A percentile compares a stretch with the other conserved stretches of the same genome.
Evolutionary conservation across 2,113 vertebrate species (phyloP).

Genomic region (Spheniscus mendiculus): DNA sequence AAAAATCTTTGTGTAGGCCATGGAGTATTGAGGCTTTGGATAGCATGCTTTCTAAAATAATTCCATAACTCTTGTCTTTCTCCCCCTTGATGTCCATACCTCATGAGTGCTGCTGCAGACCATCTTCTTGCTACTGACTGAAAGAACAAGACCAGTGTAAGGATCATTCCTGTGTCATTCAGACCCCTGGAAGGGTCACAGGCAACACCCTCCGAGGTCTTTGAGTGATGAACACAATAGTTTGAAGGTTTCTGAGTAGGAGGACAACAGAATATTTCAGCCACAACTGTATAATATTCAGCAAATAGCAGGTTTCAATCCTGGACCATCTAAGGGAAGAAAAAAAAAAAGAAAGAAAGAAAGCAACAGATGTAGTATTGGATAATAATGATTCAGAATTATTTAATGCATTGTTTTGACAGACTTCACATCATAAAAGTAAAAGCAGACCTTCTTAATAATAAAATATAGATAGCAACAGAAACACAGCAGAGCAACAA

Average conservation of each 20-base stretch:
- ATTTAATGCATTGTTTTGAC: conserved; percentile 80
- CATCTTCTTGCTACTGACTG: background rate
- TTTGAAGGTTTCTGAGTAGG: background rate
- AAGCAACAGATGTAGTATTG: conserved; percentile 46
- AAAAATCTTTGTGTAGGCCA: background rate
- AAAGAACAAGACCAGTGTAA: background rate
- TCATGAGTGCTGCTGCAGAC: rapidly evolving
- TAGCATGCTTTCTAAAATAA: background rate
- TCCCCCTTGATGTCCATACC: background rate
- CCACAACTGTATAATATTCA: background rate
- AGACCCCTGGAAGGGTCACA: background rate
- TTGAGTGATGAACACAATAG: background rate
- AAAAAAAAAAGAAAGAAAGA: background rate
- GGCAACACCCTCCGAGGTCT: background rate
- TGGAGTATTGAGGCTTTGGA: background rate
- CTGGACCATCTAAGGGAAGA: background rate
- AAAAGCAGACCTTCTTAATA: conserved; percentile 72
- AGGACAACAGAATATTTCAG: background rate
- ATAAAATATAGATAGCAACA: conserved; percentile 69
- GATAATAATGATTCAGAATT: conserved; percentile 69
- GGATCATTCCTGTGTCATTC: background rate
- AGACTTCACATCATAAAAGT: conserved; percentile 70
- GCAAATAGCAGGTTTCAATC: conserved; percentile 19
- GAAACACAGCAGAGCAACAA: conserved; percentile 67
- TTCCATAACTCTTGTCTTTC: background rate